A percentile compares a stretch with the other conserved stretches of the same genome.
phyloP scores from a whole-genome alignment of 2,113 vertebrate genomes.

The Forbesichthys agassizii region DNA sequence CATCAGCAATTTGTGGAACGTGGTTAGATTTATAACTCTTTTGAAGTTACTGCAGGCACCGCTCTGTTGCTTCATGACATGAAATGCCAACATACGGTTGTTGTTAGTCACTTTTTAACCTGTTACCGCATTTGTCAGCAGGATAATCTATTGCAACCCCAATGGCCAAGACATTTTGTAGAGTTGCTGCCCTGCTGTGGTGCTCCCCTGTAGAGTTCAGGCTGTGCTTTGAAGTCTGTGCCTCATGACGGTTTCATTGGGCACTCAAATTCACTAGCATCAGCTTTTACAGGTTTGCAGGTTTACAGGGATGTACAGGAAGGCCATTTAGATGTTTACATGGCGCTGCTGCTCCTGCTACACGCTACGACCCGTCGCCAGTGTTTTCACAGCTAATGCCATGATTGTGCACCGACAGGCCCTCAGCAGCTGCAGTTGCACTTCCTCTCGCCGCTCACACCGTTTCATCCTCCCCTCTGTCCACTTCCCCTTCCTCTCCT shows the following conservation, averaged over 20 bases:
- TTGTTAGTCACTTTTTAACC: background rate
- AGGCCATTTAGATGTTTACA: too few species aligned
- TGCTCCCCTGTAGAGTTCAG: constrained; percentile 1
- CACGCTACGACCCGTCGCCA: too few species aligned
- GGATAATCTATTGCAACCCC: constrained; percentile 6
- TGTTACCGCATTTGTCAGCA: constrained; percentile 16
- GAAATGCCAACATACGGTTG: background rate
- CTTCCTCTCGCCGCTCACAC: constrained; percentile 22
- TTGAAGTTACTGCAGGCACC: background rate
- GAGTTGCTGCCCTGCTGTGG: constrained; percentile 11
- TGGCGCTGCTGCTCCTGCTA: too few species aligned
- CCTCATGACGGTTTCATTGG: too few species aligned
- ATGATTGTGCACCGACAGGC: too few species aligned
- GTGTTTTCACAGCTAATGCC: too few species aligned
- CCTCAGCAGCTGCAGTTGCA: constrained; percentile 30
- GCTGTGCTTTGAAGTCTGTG: constrained; percentile 51
- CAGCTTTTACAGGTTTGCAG: too few species aligned
- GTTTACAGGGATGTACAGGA: too few species aligned
- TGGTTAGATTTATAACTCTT: constrained; percentile 7
- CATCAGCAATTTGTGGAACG: constrained; percentile 17
- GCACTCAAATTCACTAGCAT: too few species aligned
- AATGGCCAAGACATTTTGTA: constrained; percentile 11
- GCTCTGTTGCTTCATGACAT: background rate
- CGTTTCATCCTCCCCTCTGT: constrained; percentile 26
- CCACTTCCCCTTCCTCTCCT: constrained; percentile 33